Conservation (phyloP, 2,113 vertebrate genomes). For the Dasyurus viverrinus region DNA sequence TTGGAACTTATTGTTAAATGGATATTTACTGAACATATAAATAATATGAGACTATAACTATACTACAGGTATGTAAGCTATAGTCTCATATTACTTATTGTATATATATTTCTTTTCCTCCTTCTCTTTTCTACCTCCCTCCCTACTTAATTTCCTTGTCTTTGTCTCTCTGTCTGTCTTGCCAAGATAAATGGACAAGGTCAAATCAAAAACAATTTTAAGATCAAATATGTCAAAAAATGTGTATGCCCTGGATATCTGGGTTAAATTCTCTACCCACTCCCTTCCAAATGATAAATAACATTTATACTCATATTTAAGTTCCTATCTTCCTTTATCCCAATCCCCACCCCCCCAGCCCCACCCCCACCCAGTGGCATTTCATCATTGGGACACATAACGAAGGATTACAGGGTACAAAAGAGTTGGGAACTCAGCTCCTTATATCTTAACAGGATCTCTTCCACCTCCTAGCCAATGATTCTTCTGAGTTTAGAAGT, state of each 20-base stretch:
- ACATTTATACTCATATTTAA: not conserved
- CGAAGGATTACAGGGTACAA: not conserved
- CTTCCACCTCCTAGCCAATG: not conserved
- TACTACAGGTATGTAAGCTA: not conserved
- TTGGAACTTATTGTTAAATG: not conserved
- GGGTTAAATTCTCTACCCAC: not conserved
- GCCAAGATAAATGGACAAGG: not conserved
- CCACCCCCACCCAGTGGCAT: no score
- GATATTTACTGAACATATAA: not conserved
- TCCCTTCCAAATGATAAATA: not conserved
- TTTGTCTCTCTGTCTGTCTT: not conserved
- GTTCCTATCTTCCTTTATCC: not conserved
- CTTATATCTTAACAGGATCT: not conserved
- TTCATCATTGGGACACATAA: not conserved
- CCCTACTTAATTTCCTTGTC: not conserved
- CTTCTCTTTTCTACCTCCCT: not conserved
- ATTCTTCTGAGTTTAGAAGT: not conserved
- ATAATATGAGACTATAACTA: no score
- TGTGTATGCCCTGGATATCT: not conserved
- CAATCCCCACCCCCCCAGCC: not conserved
- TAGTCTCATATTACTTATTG: not conserved
- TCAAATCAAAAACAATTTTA: not conserved
- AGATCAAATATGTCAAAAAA: not conserved
- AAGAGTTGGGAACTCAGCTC: not conserved
- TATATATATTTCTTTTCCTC: not conserved